Base-by-base conservation (phyloP, 2,113 vertebrate genomes). In the Takifugu bimaculatus region DNA sequence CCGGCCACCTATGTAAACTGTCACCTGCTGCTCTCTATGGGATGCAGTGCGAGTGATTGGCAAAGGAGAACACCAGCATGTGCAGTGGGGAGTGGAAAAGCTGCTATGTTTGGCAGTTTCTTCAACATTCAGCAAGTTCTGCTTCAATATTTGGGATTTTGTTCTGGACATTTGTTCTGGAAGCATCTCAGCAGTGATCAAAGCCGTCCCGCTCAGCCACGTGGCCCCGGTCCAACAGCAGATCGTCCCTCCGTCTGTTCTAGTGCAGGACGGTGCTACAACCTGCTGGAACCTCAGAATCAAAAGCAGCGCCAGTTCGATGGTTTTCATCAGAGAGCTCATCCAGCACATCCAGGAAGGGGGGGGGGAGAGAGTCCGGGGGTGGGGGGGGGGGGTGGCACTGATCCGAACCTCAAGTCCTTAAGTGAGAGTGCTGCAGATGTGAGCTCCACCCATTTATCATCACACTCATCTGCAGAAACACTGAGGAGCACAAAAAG, bases 1-100 rank as follows among this genome's bases (percentile, higher is more conserved):
- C n/a, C n/a, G n/a, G n/a, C n/a, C 20, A 20, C 20, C 20, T 20
- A 20, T 20, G 89, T 89, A 90, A 88, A 90, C 88, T 39, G 75
- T 76, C 69, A 77, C 78, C 83, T 61, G 57, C 58, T 52, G 68
- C 63, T 54, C 14, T 59, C 49, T 11, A 54, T 6, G 57, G 61
- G 52, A 47, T 77, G 75, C 48, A 14, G 72, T 65, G 63, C 5
- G 57, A 60, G 64, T 26, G 53, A 57, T 56, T 63, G 68, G 75
- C 35, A 7, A 59, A 35, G 77, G 45, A 44, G 71, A 63, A 57
- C 28, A 68, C 49, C 56, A 57, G 57, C 54, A 14, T 50, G 39
- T 32, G 9, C 27, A 25, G 56, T 49, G 61, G 59, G 26, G 49
- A 59, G 74, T 43, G 48, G 26, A 13, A 12, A 72, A 74, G 82